Base-by-base conservation (phyloP, 2,888 invertebrate genomes). In the Amiota minor region DNA sequence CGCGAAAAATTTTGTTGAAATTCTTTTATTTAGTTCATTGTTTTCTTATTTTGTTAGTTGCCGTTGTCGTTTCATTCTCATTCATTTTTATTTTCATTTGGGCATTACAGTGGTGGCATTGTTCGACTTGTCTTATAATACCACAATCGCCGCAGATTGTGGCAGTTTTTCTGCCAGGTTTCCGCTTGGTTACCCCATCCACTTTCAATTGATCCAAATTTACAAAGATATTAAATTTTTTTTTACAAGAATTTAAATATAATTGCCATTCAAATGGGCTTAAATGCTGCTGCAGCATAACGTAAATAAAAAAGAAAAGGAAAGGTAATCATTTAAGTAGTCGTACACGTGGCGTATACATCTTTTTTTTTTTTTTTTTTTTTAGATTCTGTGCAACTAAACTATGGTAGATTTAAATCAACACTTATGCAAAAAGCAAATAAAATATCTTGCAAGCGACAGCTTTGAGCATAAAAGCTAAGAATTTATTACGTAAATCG, bases 391-490 rank as follows among this genome's bases (percentile, higher is more conserved):
- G 2, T 53, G 53, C 53, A 53, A 35, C 35, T 2, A 35, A 35
- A 35, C 53, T 53, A n/a, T n/a, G n/a, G n/a, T n/a, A 35, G 35
- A 35, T 35, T 35, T 35, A 35, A 35, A 35, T 35, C 35, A 35
- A 53, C 14, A 53, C 16, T 53, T 53, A 53, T 16, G 53, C 53
- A 53, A 53, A 14, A 53, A 14, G 14, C 9, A 53, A 53, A 53
- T 53, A 14, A 53, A 14, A 53, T 53, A 53, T 16, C 14, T 53
- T 6, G 0, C 14, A 53, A 53, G 53, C 12, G 14, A 6, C n/a
- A 53, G 16, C 14, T 16, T 16, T 14, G 16, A 53, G 75, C 75
- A 77, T 76, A 78, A 74, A 79, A 77, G 77, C 80, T 73, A 74
- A 77, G 76, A 77, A 79, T 72, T 80, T 74, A 73, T 74, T 70